phyloP scores from a whole-genome alignment of 2,797 vertebrate species.

The Rhinella marina region DNA sequence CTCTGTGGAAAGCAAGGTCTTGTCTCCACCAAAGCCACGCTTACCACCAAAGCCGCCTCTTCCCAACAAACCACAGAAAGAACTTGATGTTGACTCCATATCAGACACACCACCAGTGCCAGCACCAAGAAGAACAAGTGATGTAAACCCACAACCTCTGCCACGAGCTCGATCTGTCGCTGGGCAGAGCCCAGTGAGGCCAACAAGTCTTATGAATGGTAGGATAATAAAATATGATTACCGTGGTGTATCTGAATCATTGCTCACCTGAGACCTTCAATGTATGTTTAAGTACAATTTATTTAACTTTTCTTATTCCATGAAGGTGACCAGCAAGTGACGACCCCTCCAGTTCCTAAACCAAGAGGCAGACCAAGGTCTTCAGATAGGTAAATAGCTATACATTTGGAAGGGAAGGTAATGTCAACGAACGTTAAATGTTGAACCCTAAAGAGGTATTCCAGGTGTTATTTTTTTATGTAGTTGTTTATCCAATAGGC shows the following conservation, averaged over 20 bases:
- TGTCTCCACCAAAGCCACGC: conserved; percentile 59
- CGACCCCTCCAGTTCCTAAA: conserved; percentile 82
- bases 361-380: conserved; percentile 86
- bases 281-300: neutral
- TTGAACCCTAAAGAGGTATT: no score
- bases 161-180: conserved; percentile 68
- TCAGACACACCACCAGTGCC: conserved; percentile 72
- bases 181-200: conserved; percentile 66
- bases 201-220: conserved; percentile 71
- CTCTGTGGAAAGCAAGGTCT: neutral
- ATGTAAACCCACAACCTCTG: conserved; percentile 68
- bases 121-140: conserved; percentile 72
- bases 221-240: conserved; percentile 60
- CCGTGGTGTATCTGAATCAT: neutral
- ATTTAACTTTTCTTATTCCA: neutral
- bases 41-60: conserved; percentile 70
- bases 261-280: neutral
- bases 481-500: no score
- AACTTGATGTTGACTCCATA: conserved; percentile 54
- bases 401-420: neutral
- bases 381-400: conserved; percentile 81
- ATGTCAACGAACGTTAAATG: neutral
- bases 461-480: no score
- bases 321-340: conserved; percentile 70
- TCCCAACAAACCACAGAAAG: conserved; percentile 73